phyloP scores from a whole-genome alignment of 1,140 invertebrate species.

The Frieseomelitta varia region DNA sequence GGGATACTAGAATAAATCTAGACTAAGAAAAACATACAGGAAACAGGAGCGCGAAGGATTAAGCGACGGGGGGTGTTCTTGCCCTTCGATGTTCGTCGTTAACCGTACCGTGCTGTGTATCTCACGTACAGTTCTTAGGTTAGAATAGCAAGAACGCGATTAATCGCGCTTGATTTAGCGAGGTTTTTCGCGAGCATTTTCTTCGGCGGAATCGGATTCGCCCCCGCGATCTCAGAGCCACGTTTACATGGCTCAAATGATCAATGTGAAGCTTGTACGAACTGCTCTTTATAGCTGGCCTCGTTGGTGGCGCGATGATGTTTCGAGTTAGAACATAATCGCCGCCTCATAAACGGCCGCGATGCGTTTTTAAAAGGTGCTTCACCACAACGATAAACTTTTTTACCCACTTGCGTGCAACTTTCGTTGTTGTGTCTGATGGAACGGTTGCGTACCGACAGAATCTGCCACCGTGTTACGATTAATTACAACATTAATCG shows the following conservation, averaged over 20 bases:
- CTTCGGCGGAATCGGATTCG: constrained; percentile 23
- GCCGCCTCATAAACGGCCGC: constrained; percentile 78
- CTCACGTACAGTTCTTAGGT: not conserved
- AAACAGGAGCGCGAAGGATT: not conserved
- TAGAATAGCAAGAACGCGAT: not conserved
- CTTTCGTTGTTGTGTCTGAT: constrained; percentile 11
- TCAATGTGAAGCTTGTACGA: constrained; percentile 63
- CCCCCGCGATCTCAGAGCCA: constrained; percentile 32
- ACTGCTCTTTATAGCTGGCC: constrained; percentile 60
- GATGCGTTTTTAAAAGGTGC: constrained; percentile 81
- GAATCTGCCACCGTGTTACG: not conserved
- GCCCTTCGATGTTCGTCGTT: not conserved
- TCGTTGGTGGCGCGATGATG: constrained; percentile 60
- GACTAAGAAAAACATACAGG: too few species aligned
- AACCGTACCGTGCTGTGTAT: not conserved
- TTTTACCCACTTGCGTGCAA: constrained; percentile 51
- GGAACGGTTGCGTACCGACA: not conserved
- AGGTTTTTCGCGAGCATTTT: constrained; percentile 30
- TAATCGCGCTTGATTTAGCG: constrained; percentile 47
- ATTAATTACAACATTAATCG: not conserved
- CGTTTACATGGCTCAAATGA: constrained; percentile 49
- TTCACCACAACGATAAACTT: constrained; percentile 76
- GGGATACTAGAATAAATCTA: too few species aligned
- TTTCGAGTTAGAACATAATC: constrained; percentile 78
- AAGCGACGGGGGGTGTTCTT: not conserved